Evolutionary conservation across 2,888 invertebrate genomes (phyloP).

Genomic region (Anthrax anthrax): DNA sequence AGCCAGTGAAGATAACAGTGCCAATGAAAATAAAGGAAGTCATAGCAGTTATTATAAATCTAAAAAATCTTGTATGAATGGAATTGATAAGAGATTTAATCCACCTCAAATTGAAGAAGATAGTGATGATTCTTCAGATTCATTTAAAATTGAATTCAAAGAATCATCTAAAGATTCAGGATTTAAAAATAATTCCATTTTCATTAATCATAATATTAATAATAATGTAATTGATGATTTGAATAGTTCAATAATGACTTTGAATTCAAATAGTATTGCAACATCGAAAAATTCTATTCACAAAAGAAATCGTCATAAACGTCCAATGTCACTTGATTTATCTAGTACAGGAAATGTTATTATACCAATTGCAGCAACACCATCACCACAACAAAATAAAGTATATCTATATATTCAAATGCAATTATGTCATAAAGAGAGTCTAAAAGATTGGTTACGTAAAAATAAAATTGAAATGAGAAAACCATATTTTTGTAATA

Average conservation of each 20-base stretch:
- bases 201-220: too few relatives aligned
- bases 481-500: slow-evolving; percentile 41
- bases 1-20: slow-evolving; percentile 11
- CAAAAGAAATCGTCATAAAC: slow-evolving; percentile 13
- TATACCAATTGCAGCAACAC: neutral
- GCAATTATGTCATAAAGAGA: slow-evolving; percentile 84
- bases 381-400: neutral
- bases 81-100: neutral
- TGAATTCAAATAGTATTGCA: neutral
- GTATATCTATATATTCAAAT: slow-evolving; percentile 92
- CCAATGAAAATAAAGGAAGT: neutral
- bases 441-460: slow-evolving; percentile 80
- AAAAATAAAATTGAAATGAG: slow-evolving; percentile 39
- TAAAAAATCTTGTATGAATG: neutral
- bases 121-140: slow-evolving; percentile 26
- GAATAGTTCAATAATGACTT: too few relatives aligned
- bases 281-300: neutral
- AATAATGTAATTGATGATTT: too few relatives aligned
- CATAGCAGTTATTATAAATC: too few relatives aligned
- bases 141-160: slow-evolving; percentile 33
- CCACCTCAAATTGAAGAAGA: slow-evolving; percentile 20
- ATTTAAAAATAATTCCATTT: neutral
- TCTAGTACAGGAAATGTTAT: slow-evolving; percentile 14
- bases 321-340: slow-evolving; percentile 30
- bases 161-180: slow-evolving; percentile 19